phyloP scores from a whole-genome alignment of 2,113 vertebrate genomes.

The Stercorarius parasiticus region DNA sequence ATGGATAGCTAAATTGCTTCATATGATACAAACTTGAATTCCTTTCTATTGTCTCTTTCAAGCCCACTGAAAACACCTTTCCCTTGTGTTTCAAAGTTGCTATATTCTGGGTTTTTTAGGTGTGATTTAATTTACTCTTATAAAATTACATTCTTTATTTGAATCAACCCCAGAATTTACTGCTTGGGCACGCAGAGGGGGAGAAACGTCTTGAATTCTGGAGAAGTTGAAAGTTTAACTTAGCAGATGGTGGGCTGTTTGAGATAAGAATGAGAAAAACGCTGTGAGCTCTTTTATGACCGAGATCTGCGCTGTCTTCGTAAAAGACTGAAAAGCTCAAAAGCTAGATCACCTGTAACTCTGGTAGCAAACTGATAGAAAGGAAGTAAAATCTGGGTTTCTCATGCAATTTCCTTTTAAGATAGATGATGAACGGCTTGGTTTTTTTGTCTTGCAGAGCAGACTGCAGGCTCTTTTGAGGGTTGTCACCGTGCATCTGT shows the following conservation, averaged over 20 bases:
- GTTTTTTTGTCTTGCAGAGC: background rate
- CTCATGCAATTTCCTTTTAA: background rate
- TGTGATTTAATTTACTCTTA: background rate
- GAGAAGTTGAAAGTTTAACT: background rate
- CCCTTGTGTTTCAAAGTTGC: background rate
- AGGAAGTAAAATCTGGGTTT: background rate
- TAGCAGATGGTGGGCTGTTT: background rate
- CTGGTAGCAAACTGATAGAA: background rate
- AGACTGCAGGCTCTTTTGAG: background rate
- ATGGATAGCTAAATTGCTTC: background rate
- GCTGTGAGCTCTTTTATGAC: background rate
- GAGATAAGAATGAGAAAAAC: background rate
- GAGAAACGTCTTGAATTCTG: background rate
- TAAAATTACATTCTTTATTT: background rate
- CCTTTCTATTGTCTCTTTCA: background rate
- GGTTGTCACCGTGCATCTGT: fast-evolving
- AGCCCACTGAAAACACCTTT: background rate
- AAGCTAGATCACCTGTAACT: background rate
- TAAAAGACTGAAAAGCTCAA: background rate
- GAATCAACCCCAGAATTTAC: background rate
- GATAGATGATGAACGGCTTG: fast-evolving
- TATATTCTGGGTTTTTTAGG: background rate
- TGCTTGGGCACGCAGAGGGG: background rate
- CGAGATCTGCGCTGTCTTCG: background rate
- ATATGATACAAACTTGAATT: background rate